phyloP scores from a whole-genome alignment of 2,113 vertebrate genomes.

The Bubo blakistoni region DNA sequence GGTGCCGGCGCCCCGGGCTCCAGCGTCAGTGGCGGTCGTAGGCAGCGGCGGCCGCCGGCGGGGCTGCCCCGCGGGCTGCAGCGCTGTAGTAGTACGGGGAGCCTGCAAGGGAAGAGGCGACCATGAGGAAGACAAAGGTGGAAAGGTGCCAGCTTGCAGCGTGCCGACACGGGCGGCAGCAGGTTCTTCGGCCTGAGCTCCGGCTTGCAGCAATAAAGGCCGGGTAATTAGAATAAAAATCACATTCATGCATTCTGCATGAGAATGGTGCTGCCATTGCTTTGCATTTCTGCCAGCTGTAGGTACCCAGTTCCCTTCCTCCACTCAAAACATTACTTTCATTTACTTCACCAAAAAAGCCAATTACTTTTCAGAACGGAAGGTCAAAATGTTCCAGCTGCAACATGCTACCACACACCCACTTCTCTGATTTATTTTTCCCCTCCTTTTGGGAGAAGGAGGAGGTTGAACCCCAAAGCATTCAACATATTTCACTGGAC shows the following conservation, averaged over 20 bases:
- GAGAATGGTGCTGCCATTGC: fast-evolving
- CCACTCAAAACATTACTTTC: neutral
- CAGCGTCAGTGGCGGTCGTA: conserved; percentile 92
- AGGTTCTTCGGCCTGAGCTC: neutral
- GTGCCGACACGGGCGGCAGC: fast-evolving
- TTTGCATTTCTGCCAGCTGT: neutral
- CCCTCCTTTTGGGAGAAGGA: neutral
- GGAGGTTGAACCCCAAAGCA: neutral
- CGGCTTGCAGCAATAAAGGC: neutral
- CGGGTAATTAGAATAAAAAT: neutral
- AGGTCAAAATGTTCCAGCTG: neutral
- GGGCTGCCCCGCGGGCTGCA: conserved; percentile 86
- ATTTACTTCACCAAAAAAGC: neutral
- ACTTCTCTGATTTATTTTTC: neutral
- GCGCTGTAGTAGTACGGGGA: conserved; percentile 97
- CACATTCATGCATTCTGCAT: neutral
- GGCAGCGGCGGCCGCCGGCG: conserved; percentile 83
- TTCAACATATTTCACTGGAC: neutral
- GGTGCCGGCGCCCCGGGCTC: conserved; percentile 27
- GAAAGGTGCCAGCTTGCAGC: neutral
- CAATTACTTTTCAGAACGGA: neutral
- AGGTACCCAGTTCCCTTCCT: neutral
- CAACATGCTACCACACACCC: too few relatives aligned
- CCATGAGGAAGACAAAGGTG: neutral
- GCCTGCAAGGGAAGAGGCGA: conserved; percentile 71